These are phyloP conservation scores for Halichoeres trimaculatus DNA, from an alignment of 2,113 vertebrate species.

Conservation along the genomic window DNA sequence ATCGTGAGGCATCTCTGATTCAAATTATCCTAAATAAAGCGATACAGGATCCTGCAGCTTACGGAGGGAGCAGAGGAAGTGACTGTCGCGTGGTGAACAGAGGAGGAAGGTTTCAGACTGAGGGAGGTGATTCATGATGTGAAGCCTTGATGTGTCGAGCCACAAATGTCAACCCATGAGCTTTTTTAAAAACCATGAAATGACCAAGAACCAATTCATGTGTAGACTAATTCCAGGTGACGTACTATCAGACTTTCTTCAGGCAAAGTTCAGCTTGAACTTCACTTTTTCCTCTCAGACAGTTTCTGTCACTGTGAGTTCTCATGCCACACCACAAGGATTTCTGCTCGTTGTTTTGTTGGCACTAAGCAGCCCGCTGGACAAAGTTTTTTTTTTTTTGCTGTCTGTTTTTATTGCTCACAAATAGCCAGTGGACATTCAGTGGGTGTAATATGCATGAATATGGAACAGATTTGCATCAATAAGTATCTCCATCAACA, in stretches of 20 bases:
- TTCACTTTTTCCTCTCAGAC: neutral
- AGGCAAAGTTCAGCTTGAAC: neutral
- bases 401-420: slow-evolving; percentile 12
- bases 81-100: neutral
- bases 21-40: neutral
- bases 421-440: slow-evolving; percentile 41
- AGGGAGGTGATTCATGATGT: slow-evolving; percentile 27
- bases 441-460: slow-evolving; percentile 11
- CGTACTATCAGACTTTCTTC: neutral
- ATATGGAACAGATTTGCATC: slow-evolving; percentile 25
- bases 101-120: slow-evolving; percentile 10
- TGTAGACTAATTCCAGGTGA: neutral
- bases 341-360: slow-evolving; percentile 12
- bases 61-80: neutral
- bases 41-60: neutral
- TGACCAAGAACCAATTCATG: neutral
- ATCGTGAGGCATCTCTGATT: neutral
- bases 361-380: slow-evolving; percentile 1
- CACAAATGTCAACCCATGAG: slow-evolving; percentile 35
- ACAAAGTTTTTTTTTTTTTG: neutral
- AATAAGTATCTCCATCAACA: slow-evolving; percentile 27
- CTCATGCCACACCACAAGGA: neutral
- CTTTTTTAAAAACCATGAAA: slow-evolving; percentile 20
- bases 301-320: neutral
- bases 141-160: slow-evolving; percentile 10